Evolutionary conservation across 2,888 invertebrate genomes (phyloP).

Genomic region (Sinelater perroti): DNA sequence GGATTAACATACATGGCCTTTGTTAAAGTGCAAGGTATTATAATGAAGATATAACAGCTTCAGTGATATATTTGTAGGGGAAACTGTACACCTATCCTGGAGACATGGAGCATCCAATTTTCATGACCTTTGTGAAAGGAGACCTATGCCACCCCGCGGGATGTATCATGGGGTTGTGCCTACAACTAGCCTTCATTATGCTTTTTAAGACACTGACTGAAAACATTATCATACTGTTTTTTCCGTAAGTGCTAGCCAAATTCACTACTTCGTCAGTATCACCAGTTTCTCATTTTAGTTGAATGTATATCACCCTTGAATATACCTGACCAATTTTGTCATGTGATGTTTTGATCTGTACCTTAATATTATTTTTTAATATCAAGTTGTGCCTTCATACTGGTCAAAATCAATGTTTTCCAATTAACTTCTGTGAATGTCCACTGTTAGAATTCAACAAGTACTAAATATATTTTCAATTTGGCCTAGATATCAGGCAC

Average conservation of each 20-base stretch:
- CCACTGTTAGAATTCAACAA: no score
- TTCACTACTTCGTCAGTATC: no score
- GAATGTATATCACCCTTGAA: no score
- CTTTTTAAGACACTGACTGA: slow-evolving; percentile 65
- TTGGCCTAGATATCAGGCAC: no score
- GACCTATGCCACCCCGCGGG: slow-evolving; percentile 64
- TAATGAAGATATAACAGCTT: neutral
- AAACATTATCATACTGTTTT: slow-evolving; percentile 62
- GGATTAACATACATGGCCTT: slow-evolving; percentile 56
- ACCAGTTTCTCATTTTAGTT: no score
- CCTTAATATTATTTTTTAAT: no score
- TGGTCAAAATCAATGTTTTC: no score
- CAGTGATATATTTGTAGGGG: slow-evolving; percentile 53
- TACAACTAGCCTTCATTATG: slow-evolving; percentile 67
- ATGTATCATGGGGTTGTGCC: slow-evolving; percentile 66
- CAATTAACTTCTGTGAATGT: no score
- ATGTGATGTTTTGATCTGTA: no score
- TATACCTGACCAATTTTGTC: no score
- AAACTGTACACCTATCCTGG: slow-evolving; percentile 62
- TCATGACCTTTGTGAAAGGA: slow-evolving; percentile 47
- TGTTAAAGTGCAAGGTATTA: slow-evolving; percentile 53
- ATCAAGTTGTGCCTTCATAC: no score
- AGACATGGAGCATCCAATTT: slow-evolving; percentile 48
- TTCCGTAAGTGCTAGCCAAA: slow-evolving; percentile 63
- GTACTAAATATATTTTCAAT: no score